Evolutionary conservation across 2,888 invertebrate genomes (phyloP).

Genomic region (Laspeyria flexula): DNA sequence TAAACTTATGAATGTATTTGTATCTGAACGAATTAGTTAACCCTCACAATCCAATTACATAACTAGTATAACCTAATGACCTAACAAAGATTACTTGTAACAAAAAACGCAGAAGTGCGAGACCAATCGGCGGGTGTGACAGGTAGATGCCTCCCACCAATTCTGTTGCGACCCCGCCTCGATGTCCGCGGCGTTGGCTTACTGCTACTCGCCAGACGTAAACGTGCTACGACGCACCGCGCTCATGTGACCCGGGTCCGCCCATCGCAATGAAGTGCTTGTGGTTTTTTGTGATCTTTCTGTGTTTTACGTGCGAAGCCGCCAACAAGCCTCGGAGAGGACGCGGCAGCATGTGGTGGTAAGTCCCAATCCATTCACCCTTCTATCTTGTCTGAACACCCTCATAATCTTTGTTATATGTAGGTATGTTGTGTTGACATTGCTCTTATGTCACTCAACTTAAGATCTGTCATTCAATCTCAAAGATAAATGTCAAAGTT

Average conservation of each 20-base stretch:
- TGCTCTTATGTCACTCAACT: background rate
- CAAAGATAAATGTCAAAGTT: too few relatives aligned
- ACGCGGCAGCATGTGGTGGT: constrained; percentile 97
- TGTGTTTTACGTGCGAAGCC: constrained; percentile 81
- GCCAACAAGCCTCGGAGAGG: constrained; percentile 90
- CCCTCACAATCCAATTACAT: constrained; percentile 39
- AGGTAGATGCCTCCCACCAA: constrained; percentile 80
- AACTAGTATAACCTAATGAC: constrained; percentile 66
- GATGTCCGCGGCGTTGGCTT: constrained; percentile 44
- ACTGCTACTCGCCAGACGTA: constrained; percentile 64
- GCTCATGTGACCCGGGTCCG: constrained; percentile 76
- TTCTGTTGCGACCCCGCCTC: constrained; percentile 69
- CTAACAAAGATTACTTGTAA: constrained; percentile 59
- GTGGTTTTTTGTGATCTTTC: constrained; percentile 84
- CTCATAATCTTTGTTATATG: constrained; percentile 14
- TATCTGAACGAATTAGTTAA: constrained; percentile 25
- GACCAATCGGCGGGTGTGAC: constrained; percentile 75
- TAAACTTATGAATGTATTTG: constrained; percentile 7
- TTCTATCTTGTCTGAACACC: constrained; percentile 21
- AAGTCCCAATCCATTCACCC: constrained; percentile 68
- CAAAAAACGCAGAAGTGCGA: constrained; percentile 64
- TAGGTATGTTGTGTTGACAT: constrained; percentile 13
- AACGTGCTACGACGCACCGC: constrained; percentile 72
- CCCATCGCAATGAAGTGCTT: constrained; percentile 83
- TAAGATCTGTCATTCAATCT: background rate